A percentile compares a stretch with the other conserved stretches of the same genome.
Evolutionary conservation across 2,797 vertebrate genomes (phyloP).

Genomic region (Eidolon dupreanum): DNA sequence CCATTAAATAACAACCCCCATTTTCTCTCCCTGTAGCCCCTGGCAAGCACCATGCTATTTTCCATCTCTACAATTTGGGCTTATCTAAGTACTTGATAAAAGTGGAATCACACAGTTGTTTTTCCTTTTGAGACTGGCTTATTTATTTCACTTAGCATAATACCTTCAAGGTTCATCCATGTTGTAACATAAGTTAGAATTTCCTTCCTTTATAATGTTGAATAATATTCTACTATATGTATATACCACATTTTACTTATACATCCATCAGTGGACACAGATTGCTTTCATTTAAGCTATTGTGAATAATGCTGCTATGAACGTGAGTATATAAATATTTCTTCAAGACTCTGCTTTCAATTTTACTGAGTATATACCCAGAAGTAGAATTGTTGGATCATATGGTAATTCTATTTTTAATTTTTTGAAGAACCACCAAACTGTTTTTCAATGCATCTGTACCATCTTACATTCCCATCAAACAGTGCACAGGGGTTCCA

Average conservation of each 20-base stretch:
- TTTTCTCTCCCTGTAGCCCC: neutral
- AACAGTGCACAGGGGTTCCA: neutral
- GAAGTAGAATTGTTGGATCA: neutral
- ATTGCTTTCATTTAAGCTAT: neutral
- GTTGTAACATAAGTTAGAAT: neutral
- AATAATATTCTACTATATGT: neutral
- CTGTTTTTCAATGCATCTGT: neutral
- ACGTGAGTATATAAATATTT: neutral
- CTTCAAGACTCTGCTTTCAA: neutral
- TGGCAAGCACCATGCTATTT: neutral
- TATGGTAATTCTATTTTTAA: neutral
- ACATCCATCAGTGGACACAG: neutral
- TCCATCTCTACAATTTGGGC: neutral
- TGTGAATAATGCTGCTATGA: neutral
- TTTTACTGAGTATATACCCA: neutral
- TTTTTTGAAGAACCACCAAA: neutral
- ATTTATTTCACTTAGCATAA: neutral
- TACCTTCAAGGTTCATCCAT: neutral
- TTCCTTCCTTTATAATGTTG: neutral
- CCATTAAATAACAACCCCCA: neutral
- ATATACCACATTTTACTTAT: neutral
- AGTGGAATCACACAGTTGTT: neutral
- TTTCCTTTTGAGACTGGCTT: neutral
- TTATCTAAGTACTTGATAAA: neutral
- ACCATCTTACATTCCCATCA: neutral